Base-by-base conservation (phyloP, 2,888 invertebrate species). In the Drosophila rubida region DNA sequence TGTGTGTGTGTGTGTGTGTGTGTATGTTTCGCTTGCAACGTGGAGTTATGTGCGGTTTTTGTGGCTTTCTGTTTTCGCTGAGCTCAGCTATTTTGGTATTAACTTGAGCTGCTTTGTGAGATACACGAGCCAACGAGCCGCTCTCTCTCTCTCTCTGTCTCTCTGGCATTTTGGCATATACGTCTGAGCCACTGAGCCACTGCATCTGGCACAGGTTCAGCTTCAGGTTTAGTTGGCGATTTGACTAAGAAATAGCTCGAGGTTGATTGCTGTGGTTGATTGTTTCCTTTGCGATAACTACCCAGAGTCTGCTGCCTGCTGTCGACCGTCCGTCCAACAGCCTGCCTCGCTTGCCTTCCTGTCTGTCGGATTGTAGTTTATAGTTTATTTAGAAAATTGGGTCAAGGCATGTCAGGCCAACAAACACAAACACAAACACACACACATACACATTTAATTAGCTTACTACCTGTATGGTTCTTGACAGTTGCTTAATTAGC, bases 81-180 rank as follows among this genome's bases (percentile, higher is more conserved):
- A 66, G 69, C 70, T 69, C 49, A 82, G 83, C 80, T 81, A 80
- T 81, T 79, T 81, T 44, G 50, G 72, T 75, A 83, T 83, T 81
- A 75, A 70, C 66, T 67, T 75, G 72, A 83, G 69, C 79, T 68
- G 71, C 79, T 83, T 80, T 77, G 74, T 48, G 62, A 41, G 14
- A 8, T 37, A n/a, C 25, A 27, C 19, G 22, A 35, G 13, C 13
- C n/a, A 32, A 19, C 19, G 11, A 5, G 16, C 69, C 67, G 70
- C 54, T 78, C 7, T 63, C 60, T 5, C n/a, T n/a, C n/a, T n/a
- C n/a, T n/a, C n/a, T n/a, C n/a, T n/a, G n/a, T n/a, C n/a, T n/a
- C n/a, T 19, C 59, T 44, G 69, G 78, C 46, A 78, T 82, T 82
- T 81, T 63, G 67, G 42, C 50, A 76, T 80, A 76, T 83, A 67